phyloP scores from a whole-genome alignment of 2,113 vertebrate species.

The Tachycineta bicolor region DNA sequence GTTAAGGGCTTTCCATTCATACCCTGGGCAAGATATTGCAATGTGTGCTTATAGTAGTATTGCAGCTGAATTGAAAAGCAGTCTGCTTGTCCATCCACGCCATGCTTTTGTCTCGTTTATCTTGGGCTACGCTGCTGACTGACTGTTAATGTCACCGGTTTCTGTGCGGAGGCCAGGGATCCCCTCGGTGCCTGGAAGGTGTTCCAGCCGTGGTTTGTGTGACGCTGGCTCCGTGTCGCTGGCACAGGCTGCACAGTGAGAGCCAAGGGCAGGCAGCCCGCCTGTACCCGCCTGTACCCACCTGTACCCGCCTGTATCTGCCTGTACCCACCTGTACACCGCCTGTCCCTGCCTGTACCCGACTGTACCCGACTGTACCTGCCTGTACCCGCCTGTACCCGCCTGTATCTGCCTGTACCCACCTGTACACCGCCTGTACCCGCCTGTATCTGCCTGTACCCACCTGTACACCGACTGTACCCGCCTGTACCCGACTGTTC shows the following conservation, averaged over 20 bases:
- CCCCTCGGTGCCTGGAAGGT: accelerated
- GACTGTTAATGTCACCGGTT: background rate
- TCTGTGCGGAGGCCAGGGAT: background rate
- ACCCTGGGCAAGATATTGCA: background rate
- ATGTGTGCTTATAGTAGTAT: accelerated
- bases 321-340: too few species aligned
- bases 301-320: too few species aligned
- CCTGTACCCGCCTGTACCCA: too few species aligned
- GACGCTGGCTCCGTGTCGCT: background rate
- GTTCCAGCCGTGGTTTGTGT: background rate
- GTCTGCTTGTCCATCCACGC: background rate
- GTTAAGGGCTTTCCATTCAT: background rate
- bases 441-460: too few species aligned
- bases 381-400: too few species aligned
- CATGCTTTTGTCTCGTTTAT: background rate
- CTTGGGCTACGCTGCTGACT: background rate
- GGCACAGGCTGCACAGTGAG: accelerated
- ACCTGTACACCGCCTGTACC: too few species aligned
- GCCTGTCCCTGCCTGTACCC: too few species aligned
- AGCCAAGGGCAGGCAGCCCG: background rate
- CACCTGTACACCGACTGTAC: too few species aligned
- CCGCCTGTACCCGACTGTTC: too few species aligned
- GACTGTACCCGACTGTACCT: too few species aligned
- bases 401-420: background rate
- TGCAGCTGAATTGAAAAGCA: background rate